These are phyloP conservation scores for Nesometra sesokonis DNA, from an alignment of 35 echinoderm and acorn worm species.

Conservation along the genomic window DNA sequence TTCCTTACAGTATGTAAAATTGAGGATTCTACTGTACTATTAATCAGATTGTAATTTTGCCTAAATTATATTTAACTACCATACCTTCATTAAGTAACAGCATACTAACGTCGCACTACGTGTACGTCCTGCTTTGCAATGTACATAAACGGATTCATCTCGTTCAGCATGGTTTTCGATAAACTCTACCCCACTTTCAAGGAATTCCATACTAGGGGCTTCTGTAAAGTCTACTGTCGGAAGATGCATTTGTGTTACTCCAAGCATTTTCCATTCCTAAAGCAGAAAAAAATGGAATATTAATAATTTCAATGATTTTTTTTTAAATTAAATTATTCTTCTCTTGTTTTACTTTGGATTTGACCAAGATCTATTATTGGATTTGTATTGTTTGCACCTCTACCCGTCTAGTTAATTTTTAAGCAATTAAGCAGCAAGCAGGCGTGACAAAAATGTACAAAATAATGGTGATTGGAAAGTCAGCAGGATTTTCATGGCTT, in stretches of 20 bases:
- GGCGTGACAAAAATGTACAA: too few relatives aligned
- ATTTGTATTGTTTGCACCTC: slow-evolving; percentile 19
- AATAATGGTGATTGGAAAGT: too few relatives aligned
- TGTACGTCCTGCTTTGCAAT: slow-evolving; percentile 91
- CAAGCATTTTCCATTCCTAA: slow-evolving; percentile 65
- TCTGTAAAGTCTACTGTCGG: slow-evolving; percentile 74
- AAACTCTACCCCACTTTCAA: slow-evolving; percentile 69
- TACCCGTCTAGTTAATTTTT: too few relatives aligned
- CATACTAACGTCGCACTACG: slow-evolving; percentile 83
- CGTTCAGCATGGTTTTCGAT: slow-evolving; percentile 46
- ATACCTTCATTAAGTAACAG: slow-evolving; percentile 89
- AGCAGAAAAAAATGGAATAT: too few relatives aligned
- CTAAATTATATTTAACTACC: background rate
- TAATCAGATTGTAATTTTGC: background rate
- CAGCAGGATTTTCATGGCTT: too few relatives aligned
- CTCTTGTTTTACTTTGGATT: too few relatives aligned
- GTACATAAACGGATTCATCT: slow-evolving; percentile 67
- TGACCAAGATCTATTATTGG: too few relatives aligned
- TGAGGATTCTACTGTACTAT: background rate
- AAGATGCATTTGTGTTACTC: slow-evolving; percentile 49
- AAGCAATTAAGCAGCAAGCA: too few relatives aligned
- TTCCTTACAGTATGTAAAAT: background rate
- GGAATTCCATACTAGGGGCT: slow-evolving; percentile 47
- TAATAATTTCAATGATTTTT: too few relatives aligned
- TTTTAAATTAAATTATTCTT: too few relatives aligned